Conservation (phyloP, 1,140 invertebrate species). For the Thaumetopoea pityocampa region DNA sequence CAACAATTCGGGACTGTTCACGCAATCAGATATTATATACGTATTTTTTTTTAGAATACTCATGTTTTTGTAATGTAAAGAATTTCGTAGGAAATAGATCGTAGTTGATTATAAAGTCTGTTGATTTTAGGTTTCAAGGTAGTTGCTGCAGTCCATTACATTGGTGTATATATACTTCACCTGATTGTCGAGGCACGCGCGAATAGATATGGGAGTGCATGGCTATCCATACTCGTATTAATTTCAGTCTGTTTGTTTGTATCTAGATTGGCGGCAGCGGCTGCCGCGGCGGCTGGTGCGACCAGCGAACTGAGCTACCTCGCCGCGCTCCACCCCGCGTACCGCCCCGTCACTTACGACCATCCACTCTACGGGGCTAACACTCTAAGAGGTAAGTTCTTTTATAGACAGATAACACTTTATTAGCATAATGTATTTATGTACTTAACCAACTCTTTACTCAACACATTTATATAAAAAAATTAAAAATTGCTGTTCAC, state of each 20-base stretch:
- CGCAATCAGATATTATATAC: too few relatives aligned
- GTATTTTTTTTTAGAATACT: too few relatives aligned
- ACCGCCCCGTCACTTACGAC: conserved; percentile 65
- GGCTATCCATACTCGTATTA: not conserved
- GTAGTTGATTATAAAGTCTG: too few relatives aligned
- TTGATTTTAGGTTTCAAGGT: too few relatives aligned
- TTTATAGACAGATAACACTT: not conserved
- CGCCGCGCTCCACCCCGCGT: conserved; percentile 64
- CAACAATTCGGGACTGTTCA: too few relatives aligned
- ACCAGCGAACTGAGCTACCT: conserved; percentile 65
- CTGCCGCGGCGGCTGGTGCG: conserved; percentile 59
- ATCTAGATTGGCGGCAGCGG: conserved; percentile 55
- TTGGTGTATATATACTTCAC: too few relatives aligned
- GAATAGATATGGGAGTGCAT: too few relatives aligned
- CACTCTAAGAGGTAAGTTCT: conserved; percentile 56
- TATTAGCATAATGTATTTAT: not conserved
- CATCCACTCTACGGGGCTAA: conserved; percentile 63
- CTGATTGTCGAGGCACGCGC: not conserved
- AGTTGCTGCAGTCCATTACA: too few relatives aligned
- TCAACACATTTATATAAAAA: too few relatives aligned
- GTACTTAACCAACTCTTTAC: not conserved
- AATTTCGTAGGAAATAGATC: too few relatives aligned
- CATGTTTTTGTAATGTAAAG: too few relatives aligned
- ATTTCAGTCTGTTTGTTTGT: conserved; percentile 5
- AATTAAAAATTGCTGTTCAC: too few relatives aligned